Base-by-base conservation (phyloP, 2,113 vertebrate species). In the Nesogale talazaci region DNA sequence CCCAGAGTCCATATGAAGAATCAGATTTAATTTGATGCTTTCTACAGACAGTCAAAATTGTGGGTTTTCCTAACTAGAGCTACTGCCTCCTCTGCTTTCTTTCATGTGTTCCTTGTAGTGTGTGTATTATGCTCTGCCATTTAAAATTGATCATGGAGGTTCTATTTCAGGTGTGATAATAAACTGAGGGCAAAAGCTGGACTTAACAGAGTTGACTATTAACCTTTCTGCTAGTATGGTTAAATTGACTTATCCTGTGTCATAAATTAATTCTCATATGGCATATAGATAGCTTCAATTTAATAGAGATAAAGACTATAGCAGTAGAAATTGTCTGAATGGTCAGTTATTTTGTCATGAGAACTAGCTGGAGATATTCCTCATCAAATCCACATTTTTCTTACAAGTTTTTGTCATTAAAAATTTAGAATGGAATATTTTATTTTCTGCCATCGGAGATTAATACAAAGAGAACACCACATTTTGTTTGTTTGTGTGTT, bases 111-210 rank as follows among this genome's bases (percentile, higher is more conserved):
- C 74, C 89, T 89, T 87, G 56, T 52, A 77, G 77, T 86, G 63
- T n/a, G 12, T 80, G 12, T 88, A 56, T 88, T 79, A 85, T 90
- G 65, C 82, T 92, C 80, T 61, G 61, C 86, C 96, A 90, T 95
- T 92, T 96, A 46, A 86, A 96, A 96, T 92, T 70, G 88, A 94
- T 75, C 11, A 0, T 67, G 34, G 15, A 72, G 11, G 14, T 82
- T 96, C 86, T 61, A 72, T 72, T 84, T 96, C 89, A 65, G 86
- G 59, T 7, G 69, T 94, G 27, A 40, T 83, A 94, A 92, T 52
- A 95, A 95, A 83, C 42, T 61, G 9, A 56, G 20, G 84, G 59
- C 38, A 75, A 95, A 94, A 87, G 9, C 16, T 82, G 93, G 15
- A 27, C 42, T 88, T 90, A 46, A 78, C 2, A 8, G 95, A 95